Percentiles rank a stretch among this genome's conserved stretches.
Conservation (phyloP, 2,797 vertebrate genomes). For the Masticophis lateralis region DNA sequence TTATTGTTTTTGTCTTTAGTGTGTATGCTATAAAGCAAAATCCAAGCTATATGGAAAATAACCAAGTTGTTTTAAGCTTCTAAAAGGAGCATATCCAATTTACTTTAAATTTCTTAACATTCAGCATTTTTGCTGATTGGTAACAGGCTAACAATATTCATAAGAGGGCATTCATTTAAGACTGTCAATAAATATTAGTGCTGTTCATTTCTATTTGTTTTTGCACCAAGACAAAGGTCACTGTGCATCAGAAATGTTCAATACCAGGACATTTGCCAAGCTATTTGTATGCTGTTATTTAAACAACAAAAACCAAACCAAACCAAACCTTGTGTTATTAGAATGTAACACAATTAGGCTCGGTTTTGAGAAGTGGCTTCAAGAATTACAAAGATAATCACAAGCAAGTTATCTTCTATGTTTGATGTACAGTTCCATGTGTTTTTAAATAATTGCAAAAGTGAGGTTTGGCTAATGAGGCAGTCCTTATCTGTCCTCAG, state of each 20-base stretch:
- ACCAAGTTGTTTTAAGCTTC: conserved; percentile 53
- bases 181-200: conserved; percentile 9
- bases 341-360: conserved; percentile 29
- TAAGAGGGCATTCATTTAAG: conserved; percentile 39
- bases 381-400: conserved; percentile 69
- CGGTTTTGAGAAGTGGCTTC: conserved; percentile 40
- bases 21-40: conserved; percentile 58
- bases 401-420: conserved; percentile 70
- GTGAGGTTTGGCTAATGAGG: conserved; percentile 73
- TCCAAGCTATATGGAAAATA: conserved; percentile 30
- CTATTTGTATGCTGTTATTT: conserved; percentile 33
- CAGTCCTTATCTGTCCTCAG: conserved; percentile 74
- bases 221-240: conserved; percentile 45
- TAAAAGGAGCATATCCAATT: background rate
- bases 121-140: conserved; percentile 17
- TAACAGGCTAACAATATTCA: conserved; percentile 41
- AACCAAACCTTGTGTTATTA: conserved; percentile 2
- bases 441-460: conserved; percentile 78
- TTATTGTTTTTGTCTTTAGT: conserved; percentile 76
- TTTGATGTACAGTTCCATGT: conserved; percentile 73
- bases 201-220: conserved; percentile 40
- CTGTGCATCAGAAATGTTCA: conserved; percentile 44
- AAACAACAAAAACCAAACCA: conserved; percentile 21
- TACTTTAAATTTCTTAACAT: background rate
- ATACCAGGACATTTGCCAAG: conserved; percentile 23